A percentile compares a stretch with the other conserved stretches of the same genome.
Evolutionary conservation across 2,888 invertebrate genomes (phyloP).

Genomic region (Agrenia bidenticulata): DNA sequence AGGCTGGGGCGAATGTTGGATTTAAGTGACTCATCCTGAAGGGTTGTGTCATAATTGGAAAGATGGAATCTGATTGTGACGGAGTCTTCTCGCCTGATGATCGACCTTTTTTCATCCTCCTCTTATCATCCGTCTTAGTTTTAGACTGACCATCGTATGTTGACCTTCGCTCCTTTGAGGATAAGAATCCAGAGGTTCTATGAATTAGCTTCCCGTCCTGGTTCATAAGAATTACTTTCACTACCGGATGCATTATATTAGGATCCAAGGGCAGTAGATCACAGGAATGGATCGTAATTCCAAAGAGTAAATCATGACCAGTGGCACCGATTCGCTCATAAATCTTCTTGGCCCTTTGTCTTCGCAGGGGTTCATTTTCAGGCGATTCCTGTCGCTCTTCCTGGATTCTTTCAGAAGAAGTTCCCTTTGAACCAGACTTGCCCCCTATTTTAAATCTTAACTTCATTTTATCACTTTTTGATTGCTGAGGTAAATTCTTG

Average conservation of each 20-base stretch:
- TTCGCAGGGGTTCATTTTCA: background rate
- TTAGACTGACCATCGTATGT: conserved; percentile 62
- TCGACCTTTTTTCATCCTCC: conserved; percentile 61
- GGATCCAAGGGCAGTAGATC: conserved; percentile 65
- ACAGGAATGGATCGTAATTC: conserved; percentile 62
- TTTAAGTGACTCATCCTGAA: conserved; percentile 59
- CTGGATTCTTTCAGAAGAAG: background rate
- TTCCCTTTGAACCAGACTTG: background rate
- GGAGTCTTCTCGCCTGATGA: conserved; percentile 58
- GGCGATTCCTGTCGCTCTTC: background rate
- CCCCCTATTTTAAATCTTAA: background rate
- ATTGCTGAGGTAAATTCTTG: background rate
- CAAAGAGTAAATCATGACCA: conserved; percentile 54
- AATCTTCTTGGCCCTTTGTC: background rate
- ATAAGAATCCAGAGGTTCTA: conserved; percentile 1
- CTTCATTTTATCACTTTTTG: background rate
- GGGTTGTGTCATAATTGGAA: conserved; percentile 65
- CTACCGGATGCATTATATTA: conserved; percentile 64
- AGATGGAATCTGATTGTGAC: conserved; percentile 56
- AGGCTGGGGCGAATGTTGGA: conserved; percentile 58
- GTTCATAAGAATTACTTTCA: conserved; percentile 64
- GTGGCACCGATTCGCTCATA: too few species aligned
- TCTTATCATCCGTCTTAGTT: conserved; percentile 65
- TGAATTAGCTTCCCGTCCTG: conserved; percentile 32
- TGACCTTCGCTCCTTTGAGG: background rate